Evolutionary conservation across 1,140 invertebrate genomes (phyloP).

Genomic region (Leptopilina clavipes): DNA sequence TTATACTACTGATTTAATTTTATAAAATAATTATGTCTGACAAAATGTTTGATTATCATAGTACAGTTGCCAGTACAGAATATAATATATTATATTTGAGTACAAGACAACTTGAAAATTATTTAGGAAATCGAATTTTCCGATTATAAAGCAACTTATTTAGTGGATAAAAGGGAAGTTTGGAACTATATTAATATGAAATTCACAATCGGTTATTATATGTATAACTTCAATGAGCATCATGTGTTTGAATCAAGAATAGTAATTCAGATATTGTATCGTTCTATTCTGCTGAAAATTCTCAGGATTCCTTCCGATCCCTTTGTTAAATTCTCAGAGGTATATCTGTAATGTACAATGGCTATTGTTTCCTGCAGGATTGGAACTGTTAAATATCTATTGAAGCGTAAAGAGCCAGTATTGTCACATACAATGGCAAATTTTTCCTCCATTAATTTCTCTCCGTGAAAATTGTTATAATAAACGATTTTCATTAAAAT

Average conservation of each 20-base stretch:
- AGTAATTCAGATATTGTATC: constrained; percentile 26
- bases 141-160: not conserved
- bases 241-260: not conserved
- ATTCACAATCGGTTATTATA: not conserved
- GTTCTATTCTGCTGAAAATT: constrained; percentile 19
- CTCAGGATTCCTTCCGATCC: constrained; percentile 15
- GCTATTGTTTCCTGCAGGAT: constrained; percentile 24
- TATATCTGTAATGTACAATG: not conserved
- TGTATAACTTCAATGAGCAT: not conserved
- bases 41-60: too few species aligned
- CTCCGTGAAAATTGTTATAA: not conserved
- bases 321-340: constrained; percentile 20
- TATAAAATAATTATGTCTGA: too few species aligned
- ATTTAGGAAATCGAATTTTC: not conserved
- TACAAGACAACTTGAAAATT: too few species aligned
- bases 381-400: constrained; percentile 23
- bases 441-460: not conserved
- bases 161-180: not conserved
- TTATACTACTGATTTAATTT: too few species aligned
- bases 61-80: too few species aligned
- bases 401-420: not conserved
- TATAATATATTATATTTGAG: too few species aligned
- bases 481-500: too few species aligned
- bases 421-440: not conserved
- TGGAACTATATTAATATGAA: not conserved